Base-by-base conservation (phyloP, 1,140 invertebrate genomes). In the Aculops lycopersici region DNA sequence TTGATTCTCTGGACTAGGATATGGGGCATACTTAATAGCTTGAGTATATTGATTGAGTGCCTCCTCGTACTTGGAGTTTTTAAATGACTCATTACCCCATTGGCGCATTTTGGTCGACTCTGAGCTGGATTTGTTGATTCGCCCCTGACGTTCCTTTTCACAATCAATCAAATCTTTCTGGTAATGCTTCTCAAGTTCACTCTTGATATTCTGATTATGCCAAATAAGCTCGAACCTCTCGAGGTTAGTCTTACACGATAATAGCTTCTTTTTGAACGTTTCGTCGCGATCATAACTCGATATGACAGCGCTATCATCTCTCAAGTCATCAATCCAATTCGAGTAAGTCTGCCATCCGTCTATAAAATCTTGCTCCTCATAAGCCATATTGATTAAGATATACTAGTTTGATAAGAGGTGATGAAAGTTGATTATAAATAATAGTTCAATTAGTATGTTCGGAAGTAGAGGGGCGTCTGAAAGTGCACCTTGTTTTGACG, bases 41-140 rank as follows among this genome's bases (percentile, higher is more conserved):
- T 46, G 24, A 35, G 31, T 44, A n/a, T 15, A 21, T n/a, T 15
- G n/a, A 39, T 42, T 3, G 36, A 38, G 12, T 37, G 18, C 39
- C 15, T 21, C 21, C 42, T 43, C 39, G 44, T 43, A 48, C 44
- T 50, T 39, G 50, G 51, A 53, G 53, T 74, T 70, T 63, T 55
- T 68, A 61, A 52, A 64, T 63, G 42, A 62, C 58, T 15, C 74
- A 68, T 55, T 66, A 65, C 14, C 61, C 49, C 17, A 71, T 51
- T 48, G 70, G 64, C 43, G 31, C 35, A n/a, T 19, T 39, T 19
- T 3, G 3, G 5, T 37, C 5, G 37, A 37, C 16, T 8, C 8
- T 37, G 17, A 37, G 16, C 5, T n/a, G n/a, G n/a, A n/a, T n/a
- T n/a, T n/a, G n/a, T n/a, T 31, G 8, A 8, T 31, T 31, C n/a